Percentiles rank a stretch among this genome's conserved stretches.
These are phyloP conservation scores for Cyphomyrus plagiostoma DNA, from an alignment of 2,113 vertebrate species.

Conservation along the genomic window DNA sequence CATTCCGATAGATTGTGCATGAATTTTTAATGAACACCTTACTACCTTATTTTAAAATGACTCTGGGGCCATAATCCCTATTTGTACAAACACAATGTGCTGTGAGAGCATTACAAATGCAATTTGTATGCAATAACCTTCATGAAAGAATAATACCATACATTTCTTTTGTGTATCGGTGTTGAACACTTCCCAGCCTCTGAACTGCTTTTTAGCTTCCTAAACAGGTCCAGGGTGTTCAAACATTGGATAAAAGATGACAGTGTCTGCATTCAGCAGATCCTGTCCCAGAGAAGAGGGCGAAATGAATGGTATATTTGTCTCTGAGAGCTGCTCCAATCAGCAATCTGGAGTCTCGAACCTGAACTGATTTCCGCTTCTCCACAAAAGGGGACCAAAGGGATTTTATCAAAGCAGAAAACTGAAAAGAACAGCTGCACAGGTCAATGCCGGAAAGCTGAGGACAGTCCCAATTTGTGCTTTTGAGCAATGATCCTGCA, in stretches of 20 bases:
- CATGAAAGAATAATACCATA: not conserved
- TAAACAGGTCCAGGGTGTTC: not conserved
- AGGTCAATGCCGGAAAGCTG: not conserved
- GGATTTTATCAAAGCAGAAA: not conserved
- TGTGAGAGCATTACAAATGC: not conserved
- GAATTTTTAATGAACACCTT: not conserved
- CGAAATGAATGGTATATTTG: not conserved
- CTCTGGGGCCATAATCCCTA: not conserved
- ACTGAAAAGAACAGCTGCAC: constrained; percentile 4
- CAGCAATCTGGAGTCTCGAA: constrained; percentile 9
- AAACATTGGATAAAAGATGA: not conserved
- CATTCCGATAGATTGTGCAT: not conserved
- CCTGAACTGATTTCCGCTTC: not conserved
- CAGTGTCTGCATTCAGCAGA: not conserved
- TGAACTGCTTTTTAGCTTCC: not conserved
- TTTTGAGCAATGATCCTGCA: not conserved
- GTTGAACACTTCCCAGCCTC: not conserved
- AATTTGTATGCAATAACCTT: not conserved
- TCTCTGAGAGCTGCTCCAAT: not conserved
- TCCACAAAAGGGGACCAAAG: constrained; percentile 3
- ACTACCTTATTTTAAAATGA: not conserved
- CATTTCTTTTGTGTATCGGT: not conserved
- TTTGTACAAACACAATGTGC: not conserved
- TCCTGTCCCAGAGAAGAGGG: not conserved
- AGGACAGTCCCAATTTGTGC: not conserved